Evolutionary conservation across 2,113 vertebrate species (phyloP).

Genomic region (Natator depressus): DNA sequence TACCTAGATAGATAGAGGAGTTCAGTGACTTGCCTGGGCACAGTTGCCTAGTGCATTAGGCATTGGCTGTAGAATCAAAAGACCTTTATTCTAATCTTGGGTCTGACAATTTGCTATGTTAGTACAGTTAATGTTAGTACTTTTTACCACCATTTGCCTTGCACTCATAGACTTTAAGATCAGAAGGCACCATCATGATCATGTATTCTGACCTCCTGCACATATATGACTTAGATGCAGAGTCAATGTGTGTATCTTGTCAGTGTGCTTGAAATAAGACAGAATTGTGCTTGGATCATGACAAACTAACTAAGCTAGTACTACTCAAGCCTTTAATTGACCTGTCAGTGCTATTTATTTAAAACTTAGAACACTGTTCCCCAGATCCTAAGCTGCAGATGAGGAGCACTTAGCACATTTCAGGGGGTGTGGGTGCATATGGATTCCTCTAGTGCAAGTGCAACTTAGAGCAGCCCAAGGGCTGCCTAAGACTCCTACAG

Average conservation of each 20-base stretch:
- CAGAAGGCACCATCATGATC: not conserved
- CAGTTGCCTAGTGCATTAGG: no score
- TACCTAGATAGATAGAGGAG: not conserved
- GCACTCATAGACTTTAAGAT: not conserved
- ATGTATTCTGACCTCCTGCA: not conserved
- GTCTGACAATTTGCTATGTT: not conserved
- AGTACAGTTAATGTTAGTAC: no score
- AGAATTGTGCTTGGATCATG: not conserved
- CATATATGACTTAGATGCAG: not conserved
- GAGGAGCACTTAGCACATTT: not conserved
- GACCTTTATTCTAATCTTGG: not conserved
- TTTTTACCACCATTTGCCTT: not conserved
- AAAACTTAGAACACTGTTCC: not conserved
- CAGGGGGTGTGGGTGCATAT: not conserved
- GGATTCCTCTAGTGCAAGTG: not conserved
- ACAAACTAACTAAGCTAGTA: not conserved
- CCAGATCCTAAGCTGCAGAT: not conserved
- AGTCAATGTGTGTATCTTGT: not conserved
- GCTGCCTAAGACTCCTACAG: not conserved
- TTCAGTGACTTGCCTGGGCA: no score
- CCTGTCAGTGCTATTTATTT: not conserved
- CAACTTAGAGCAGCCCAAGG: not conserved
- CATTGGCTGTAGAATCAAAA: not conserved
- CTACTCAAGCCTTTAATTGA: no score
- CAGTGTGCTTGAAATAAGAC: not conserved